Evolutionary conservation across 2,113 vertebrate species (phyloP).

Genomic region (Onychostoma macrolepis): DNA sequence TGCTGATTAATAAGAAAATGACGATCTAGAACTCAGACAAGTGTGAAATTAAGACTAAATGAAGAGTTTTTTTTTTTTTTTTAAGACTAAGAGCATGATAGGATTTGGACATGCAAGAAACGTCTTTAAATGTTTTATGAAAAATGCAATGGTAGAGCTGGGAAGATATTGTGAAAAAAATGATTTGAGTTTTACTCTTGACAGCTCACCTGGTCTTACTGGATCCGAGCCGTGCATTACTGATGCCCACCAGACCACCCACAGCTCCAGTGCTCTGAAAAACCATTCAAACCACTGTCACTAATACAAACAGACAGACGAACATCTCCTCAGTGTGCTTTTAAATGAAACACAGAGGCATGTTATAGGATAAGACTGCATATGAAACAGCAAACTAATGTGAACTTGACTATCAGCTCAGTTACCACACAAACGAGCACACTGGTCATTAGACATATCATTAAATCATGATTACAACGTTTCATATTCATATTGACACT

Average conservation of each 20-base stretch:
- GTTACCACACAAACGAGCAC: neutral
- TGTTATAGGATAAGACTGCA: neutral
- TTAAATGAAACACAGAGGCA: neutral
- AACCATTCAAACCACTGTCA: neutral
- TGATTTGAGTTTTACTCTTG: neutral
- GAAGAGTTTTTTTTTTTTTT: too few relatives aligned
- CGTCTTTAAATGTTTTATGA: neutral
- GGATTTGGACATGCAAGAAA: too few relatives aligned
- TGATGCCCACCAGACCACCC: slow-evolving; percentile 79
- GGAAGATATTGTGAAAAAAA: neutral
- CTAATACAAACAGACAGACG: neutral
- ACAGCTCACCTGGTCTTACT: slow-evolving; percentile 83
- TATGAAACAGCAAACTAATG: neutral
- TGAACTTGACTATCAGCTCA: neutral
- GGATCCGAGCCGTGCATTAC: slow-evolving; percentile 79
- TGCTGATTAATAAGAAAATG: too few relatives aligned
- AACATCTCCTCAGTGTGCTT: neutral
- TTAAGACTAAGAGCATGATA: too few relatives aligned
- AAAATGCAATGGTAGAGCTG: neutral
- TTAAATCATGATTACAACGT: neutral
- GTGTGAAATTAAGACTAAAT: too few relatives aligned
- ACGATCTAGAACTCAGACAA: too few relatives aligned
- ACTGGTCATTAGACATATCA: neutral
- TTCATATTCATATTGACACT: neutral
- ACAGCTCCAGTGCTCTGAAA: slow-evolving; percentile 75